phyloP scores from a whole-genome alignment of 2,113 vertebrate genomes.

The Istiophorus platypterus region DNA sequence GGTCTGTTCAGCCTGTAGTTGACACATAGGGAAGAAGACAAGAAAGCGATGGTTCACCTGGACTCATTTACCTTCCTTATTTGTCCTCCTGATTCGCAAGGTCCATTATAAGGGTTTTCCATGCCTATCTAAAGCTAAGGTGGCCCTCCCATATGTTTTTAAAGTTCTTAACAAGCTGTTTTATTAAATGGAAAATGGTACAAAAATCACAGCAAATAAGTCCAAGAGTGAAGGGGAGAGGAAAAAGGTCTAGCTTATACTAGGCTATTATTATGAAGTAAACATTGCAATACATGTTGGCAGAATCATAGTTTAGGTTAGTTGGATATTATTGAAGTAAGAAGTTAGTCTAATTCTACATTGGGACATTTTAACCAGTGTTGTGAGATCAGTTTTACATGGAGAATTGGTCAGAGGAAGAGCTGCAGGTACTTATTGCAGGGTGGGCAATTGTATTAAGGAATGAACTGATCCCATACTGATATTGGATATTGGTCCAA shows the following conservation, averaged over 20 bases:
- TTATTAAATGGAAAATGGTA: neutral
- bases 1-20: constrained; percentile 43
- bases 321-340: neutral
- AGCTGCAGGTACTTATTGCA: neutral
- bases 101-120: neutral
- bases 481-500: too few relatives aligned
- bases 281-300: neutral
- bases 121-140: constrained; percentile 12
- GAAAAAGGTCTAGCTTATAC: neutral
- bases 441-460: too few relatives aligned
- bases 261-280: too few relatives aligned
- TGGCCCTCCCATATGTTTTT: neutral
- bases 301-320: neutral
- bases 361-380: neutral
- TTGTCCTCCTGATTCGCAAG: constrained; percentile 15
- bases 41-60: constrained; percentile 3
- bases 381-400: neutral
- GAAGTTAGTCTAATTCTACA: neutral
- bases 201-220: neutral
- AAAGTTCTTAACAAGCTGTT: neutral
- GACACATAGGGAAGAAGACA: constrained; percentile 27
- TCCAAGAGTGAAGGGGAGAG: neutral
- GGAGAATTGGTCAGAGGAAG: neutral
- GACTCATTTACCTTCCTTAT: constrained; percentile 4
- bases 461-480: too few relatives aligned